Evolutionary conservation across 2,888 invertebrate species (phyloP), one percentile per base, ranked within the genome.

Genomic region (Hypsopygia costalis): DNA sequence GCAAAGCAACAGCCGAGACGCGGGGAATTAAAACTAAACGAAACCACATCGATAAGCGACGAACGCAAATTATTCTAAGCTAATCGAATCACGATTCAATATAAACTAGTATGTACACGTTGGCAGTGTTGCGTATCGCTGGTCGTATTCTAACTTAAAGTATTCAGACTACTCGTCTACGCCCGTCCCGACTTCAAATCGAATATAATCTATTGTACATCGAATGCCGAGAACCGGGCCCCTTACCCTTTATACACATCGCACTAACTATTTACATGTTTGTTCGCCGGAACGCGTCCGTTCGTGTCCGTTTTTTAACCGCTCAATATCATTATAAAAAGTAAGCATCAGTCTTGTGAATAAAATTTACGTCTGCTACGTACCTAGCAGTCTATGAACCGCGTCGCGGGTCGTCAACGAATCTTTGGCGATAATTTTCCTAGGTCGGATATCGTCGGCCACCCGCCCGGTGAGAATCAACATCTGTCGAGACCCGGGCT

Each of bases 291-390:
- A 40, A 51, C 49, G 50, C 59, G 51, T 50, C 58, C 58, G 58
- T 54, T 61, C 58, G 25, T 8, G 7, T 11, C 16, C 39, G 33
- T 16, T 12, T 3, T 11, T 12, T 37, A 41, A 48, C 46, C 58
- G 42, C 47, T 63, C 59, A 64, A 74, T 74, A 79, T 77, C 77
- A 73, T 81, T 75, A 81, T 81, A 86, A 82, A 83, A 81, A 72
- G 68, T 71, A 69, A 74, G 73, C 72, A 81, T 87, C 87, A 87
- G 87, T 87, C 87, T 87, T 86, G 80, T 83, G 65, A 72, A 68
- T 74, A 72, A 75, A 32, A 73, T 73, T 70, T 66, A 62, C 69
- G 63, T 63, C 70, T 57, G 72, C 74, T 69, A 67, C 56, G 54
- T 59, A 52, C 49, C 47, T 60, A 63, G 65, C 69, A 62, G 71